phyloP scores from a whole-genome alignment of 2,888 invertebrate genomes.

The Yponomeuta evonymella region DNA sequence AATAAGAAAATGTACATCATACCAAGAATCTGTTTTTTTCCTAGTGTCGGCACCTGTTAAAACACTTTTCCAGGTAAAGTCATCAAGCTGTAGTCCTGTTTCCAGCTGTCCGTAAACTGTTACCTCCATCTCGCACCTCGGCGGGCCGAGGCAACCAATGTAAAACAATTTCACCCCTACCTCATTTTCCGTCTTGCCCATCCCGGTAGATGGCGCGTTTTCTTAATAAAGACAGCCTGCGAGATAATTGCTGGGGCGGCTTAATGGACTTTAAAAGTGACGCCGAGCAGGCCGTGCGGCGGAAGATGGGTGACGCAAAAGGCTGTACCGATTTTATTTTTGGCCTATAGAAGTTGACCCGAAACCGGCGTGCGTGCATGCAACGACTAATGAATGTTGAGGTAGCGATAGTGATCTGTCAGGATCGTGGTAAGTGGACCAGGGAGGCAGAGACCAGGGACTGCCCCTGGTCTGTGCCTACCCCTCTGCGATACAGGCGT shows the following conservation, averaged over 20 bases:
- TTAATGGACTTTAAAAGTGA: slow-evolving; percentile 48
- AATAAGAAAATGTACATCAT: no score
- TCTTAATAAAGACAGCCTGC: slow-evolving; percentile 44
- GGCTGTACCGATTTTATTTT: no score
- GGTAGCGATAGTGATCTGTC: no score
- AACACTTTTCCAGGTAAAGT: neutral
- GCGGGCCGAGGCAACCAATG: neutral
- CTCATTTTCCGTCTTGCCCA: neutral
- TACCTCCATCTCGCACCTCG: neutral
- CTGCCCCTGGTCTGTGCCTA: no score
- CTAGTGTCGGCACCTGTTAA: neutral
- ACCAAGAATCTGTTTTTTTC: neutral
- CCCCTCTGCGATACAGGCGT: no score
- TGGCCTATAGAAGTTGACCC: no score
- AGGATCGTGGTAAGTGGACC: no score
- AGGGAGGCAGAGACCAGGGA: no score
- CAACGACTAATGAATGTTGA: no score
- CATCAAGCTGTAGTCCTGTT: neutral
- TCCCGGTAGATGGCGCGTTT: slow-evolving; percentile 19
- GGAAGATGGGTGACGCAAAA: no score
- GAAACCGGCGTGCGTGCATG: no score
- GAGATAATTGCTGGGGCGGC: slow-evolving; percentile 41
- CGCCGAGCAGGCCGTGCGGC: slow-evolving; percentile 25
- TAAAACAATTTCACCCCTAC: neutral
- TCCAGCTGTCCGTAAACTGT: neutral